These are phyloP conservation scores for Dermatemys mawii DNA, from an alignment of 2,113 vertebrate species.

Conservation along the genomic window DNA sequence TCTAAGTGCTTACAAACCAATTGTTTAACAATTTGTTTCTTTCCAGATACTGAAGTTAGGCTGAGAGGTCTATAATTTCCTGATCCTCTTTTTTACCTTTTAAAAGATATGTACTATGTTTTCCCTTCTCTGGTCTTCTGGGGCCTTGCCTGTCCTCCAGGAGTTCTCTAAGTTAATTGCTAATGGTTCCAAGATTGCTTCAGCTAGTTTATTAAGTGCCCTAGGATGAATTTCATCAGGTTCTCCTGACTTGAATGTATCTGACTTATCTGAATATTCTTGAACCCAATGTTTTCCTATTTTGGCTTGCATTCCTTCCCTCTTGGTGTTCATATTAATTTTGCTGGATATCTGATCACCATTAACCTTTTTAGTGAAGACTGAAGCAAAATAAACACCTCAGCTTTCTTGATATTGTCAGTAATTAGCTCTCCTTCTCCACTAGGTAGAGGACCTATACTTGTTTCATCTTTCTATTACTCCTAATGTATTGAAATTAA, in stretches of 20 bases:
- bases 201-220: neutral
- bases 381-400: neutral
- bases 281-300: neutral
- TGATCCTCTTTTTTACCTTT: neutral
- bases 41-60: neutral
- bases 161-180: neutral
- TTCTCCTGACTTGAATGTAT: neutral
- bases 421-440: neutral
- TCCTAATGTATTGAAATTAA: neutral
- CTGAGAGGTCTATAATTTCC: neutral
- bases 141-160: neutral
- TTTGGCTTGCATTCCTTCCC: neutral
- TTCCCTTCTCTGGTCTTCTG: neutral
- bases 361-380: neutral
- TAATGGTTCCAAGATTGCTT: neutral
- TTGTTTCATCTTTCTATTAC: neutral
- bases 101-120: neutral
- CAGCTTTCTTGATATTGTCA: neutral
- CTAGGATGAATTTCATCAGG: neutral
- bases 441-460: neutral
- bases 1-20: neutral
- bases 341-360: neutral
- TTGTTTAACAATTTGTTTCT: neutral
- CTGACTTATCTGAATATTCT: neutral
- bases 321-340: neutral